These are phyloP conservation scores for Lithosia quadra DNA, from an alignment of 2,888 invertebrate species.

Conservation along the genomic window DNA sequence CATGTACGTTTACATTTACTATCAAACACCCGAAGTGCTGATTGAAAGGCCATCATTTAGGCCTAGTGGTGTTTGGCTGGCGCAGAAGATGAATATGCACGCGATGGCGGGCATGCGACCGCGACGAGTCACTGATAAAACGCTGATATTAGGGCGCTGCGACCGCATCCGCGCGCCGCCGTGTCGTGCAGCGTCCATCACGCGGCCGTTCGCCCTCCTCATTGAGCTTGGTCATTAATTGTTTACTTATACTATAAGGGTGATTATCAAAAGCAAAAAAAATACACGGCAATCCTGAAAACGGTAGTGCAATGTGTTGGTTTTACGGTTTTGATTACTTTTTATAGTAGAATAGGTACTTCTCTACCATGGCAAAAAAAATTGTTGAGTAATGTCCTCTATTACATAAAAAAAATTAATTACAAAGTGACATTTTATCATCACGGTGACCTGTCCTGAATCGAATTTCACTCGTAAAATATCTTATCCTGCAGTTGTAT, in stretches of 20 bases:
- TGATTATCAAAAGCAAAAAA: too few relatives aligned
- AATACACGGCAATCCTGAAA: too few relatives aligned
- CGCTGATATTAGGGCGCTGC: constrained; percentile 79
- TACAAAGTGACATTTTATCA: too few relatives aligned
- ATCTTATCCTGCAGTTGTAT: too few relatives aligned
- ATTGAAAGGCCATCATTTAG: constrained; percentile 39
- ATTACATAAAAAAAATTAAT: too few relatives aligned
- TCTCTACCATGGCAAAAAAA: too few relatives aligned
- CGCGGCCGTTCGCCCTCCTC: constrained; percentile 54
- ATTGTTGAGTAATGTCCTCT: too few relatives aligned
- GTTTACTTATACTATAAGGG: constrained; percentile 49
- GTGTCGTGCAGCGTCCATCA: constrained; percentile 70
- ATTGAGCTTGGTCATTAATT: constrained; percentile 54
- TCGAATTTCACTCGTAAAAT: too few relatives aligned
- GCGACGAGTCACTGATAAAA: constrained; percentile 79
- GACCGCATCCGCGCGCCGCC: constrained; percentile 57
- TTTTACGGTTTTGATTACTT: too few relatives aligned
- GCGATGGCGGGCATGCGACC: constrained; percentile 53
- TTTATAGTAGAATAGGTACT: too few relatives aligned
- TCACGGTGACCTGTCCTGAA: too few relatives aligned
- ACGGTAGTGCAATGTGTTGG: too few relatives aligned
- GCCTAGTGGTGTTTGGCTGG: constrained; percentile 39
- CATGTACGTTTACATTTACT: not conserved
- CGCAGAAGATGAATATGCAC: constrained; percentile 36
- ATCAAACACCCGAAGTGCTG: constrained; percentile 22